Base-by-base conservation (phyloP, 2,797 vertebrate genomes). In the Clarias laeviceps region DNA sequence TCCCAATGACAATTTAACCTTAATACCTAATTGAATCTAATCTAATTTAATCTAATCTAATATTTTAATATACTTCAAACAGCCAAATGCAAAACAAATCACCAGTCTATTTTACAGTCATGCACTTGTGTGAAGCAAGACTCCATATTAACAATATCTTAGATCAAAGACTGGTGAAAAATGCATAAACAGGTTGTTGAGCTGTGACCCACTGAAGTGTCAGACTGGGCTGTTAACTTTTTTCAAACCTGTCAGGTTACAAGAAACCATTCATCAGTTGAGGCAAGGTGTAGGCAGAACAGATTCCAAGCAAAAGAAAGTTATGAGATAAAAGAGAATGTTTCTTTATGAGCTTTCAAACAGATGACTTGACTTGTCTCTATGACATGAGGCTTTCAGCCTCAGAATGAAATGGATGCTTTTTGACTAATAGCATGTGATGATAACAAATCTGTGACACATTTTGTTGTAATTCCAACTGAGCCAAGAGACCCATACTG, bases 231-330 rank as follows among this genome's bases (percentile, higher is more conserved):
- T 82, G 82, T 29, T 24, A 50, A 87, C 50, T 84, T 24, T 65
- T 77, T 83, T 88, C 57, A 79, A 82, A 72, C 50, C 83, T 88
- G 85, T 79, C 85, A 88, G 61, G 45, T 87, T 82, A 83, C 54
- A 78, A 84, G 32, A 84, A 86, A 65, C 57, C 45, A 18, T 62
- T 87, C 65, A 22, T 84, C 61, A 80, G 32, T 82, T 34, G 57
- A 85, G 37, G 66, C 37, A 78, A 59, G 65, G 77, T 81, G 80
- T 83, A 78, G 86, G 65, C 87, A 74, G 20, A 59, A 61, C 66
- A 82, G 61, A 87, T 87, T 85, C 80, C 69, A 89, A 77, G 64
- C 72, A 24, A 34, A 20, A 82, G 50, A 56, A 57, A 34, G 17
- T 34, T 69, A 54, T 15, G 3, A 82, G 65, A 82, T 82, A 69